Percentiles rank a stretch among this genome's conserved stretches.
These are phyloP conservation scores for Eupithecia abbreviata DNA, from an alignment of 2,888 invertebrate species.

Conservation along the genomic window DNA sequence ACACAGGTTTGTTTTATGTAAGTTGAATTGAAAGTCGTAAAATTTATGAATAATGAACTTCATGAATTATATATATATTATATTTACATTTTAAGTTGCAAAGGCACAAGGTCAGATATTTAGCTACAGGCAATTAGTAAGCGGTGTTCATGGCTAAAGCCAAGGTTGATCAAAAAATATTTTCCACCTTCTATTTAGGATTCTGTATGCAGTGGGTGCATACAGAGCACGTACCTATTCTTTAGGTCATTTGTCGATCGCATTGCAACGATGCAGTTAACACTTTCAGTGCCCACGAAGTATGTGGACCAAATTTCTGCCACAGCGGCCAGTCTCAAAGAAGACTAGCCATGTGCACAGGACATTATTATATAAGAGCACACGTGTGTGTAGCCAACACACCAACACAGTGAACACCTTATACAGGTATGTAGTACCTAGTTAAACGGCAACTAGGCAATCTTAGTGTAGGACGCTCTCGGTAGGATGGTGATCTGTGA, in stretches of 20 bases:
- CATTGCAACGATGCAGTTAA: not conserved
- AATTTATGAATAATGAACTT: constrained; percentile 1
- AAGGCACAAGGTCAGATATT: constrained; percentile 15
- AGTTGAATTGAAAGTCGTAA: constrained; percentile 6
- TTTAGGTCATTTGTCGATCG: not conserved
- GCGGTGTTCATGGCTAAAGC: constrained; percentile 47
- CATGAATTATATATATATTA: too few species aligned
- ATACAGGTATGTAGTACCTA: not conserved
- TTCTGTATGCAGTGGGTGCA: constrained; percentile 32
- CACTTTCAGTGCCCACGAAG: not conserved
- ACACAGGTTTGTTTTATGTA: constrained; percentile 3
- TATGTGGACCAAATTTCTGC: not conserved
- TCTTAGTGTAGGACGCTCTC: not conserved
- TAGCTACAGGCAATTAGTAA: constrained; percentile 55
- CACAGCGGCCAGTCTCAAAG: not conserved
- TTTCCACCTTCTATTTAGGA: constrained; percentile 56
- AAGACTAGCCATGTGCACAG: too few species aligned
- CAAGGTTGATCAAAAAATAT: constrained; percentile 60
- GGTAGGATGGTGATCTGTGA: not conserved
- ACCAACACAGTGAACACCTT: not conserved
- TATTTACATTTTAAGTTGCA: constrained; percentile 1
- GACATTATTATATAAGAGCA: not conserved
- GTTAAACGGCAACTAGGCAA: not conserved
- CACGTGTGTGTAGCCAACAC: not conserved
- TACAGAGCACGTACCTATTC: not conserved